Conservation (phyloP, 2,888 invertebrate species). For the Drosophila greeni region DNA sequence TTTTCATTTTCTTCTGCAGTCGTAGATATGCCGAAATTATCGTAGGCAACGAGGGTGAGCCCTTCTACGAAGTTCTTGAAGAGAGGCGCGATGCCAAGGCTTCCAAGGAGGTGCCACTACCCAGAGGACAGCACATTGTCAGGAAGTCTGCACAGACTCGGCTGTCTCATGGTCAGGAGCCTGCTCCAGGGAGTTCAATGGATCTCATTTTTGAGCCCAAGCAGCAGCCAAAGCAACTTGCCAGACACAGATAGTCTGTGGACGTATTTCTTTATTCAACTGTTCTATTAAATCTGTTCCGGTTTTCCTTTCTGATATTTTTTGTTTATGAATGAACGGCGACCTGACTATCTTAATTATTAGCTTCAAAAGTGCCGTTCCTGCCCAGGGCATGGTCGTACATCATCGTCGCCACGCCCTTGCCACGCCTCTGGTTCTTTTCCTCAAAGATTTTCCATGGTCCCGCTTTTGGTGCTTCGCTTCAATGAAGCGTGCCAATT, state of each 20-base stretch:
- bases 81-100: not conserved
- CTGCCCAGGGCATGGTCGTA: constrained; percentile 50
- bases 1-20: not conserved
- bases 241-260: not conserved
- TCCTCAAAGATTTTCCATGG: constrained; percentile 3
- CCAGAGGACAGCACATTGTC: not conserved
- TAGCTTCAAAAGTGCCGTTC: constrained; percentile 61
- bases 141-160: not conserved
- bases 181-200: too few relatives aligned
- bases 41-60: constrained; percentile 1
- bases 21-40: constrained; percentile 7
- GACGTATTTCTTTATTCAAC: not conserved
- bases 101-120: not conserved
- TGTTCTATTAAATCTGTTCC: not conserved
- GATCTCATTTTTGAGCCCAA: too few relatives aligned
- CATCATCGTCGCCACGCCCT: constrained; percentile 57
- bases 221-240: not conserved
- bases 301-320: too few relatives aligned
- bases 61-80: not conserved
- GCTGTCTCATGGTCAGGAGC: not conserved
- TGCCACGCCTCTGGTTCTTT: constrained; percentile 22
- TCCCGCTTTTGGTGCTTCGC: constrained; percentile 46
- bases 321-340: constrained; percentile 54
- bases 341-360: constrained; percentile 7
- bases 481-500: constrained; percentile 69